Evolutionary conservation across 2,113 vertebrate species (phyloP).

Genomic region (Coreoperca whiteheadi): DNA sequence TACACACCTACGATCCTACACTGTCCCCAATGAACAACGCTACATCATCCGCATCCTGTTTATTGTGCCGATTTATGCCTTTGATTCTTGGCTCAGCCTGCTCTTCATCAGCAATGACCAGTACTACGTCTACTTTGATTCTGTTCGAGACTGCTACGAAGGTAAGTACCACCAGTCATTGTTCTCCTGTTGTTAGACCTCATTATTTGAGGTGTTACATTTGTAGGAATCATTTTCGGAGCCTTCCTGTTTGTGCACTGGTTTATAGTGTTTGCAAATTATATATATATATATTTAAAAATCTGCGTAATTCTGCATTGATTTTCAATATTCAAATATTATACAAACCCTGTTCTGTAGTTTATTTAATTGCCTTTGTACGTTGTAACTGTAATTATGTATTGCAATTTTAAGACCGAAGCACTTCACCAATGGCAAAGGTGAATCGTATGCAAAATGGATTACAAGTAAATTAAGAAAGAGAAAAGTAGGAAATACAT

Average conservation of each 20-base stretch:
- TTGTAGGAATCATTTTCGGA: slow-evolving; percentile 24
- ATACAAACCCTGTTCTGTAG: slow-evolving; percentile 4
- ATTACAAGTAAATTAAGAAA: slow-evolving; percentile 70
- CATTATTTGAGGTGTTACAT: slow-evolving; percentile 46
- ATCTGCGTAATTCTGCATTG: not conserved
- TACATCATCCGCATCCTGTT: slow-evolving; percentile 97
- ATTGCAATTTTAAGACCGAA: slow-evolving; percentile 28
- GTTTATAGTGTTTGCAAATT: not conserved
- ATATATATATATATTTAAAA: too few species aligned
- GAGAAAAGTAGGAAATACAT: slow-evolving; percentile 60
- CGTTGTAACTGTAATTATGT: slow-evolving; percentile 31
- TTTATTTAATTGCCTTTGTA: slow-evolving; percentile 3
- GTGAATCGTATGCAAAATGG: slow-evolving; percentile 67
- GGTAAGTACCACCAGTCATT: slow-evolving; percentile 80
- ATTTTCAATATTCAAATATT: slow-evolving; percentile 19
- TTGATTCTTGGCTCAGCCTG: slow-evolving; percentile 97
- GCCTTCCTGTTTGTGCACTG: not conserved
- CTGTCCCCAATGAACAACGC: slow-evolving; percentile 92
- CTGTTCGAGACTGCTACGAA: slow-evolving; percentile 95
- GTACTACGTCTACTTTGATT: slow-evolving; percentile 95
- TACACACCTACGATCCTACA: slow-evolving; percentile 92
- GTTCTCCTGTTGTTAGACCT: slow-evolving; percentile 2
- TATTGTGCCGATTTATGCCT: slow-evolving; percentile 94
- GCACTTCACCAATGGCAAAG: slow-evolving; percentile 37
- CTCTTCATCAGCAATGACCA: slow-evolving; percentile 93